These are phyloP conservation scores for Anguilla obscura DNA, from an alignment of 2,797 vertebrate genomes.

Conservation along the genomic window DNA sequence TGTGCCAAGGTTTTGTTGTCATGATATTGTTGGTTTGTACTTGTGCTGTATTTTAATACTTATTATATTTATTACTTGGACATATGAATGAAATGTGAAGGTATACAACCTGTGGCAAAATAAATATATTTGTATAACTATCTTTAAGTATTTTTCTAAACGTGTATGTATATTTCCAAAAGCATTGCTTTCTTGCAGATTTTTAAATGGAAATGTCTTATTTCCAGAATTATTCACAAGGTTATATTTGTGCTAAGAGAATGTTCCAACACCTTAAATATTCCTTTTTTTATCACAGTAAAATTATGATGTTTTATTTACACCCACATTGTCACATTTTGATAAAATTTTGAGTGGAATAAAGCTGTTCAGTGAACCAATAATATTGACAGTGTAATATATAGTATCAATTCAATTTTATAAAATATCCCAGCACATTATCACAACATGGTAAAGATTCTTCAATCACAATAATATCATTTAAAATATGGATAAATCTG, in stretches of 20 bases:
- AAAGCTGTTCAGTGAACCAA: not conserved
- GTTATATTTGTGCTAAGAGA: conserved; percentile 62
- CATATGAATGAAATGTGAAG: conserved; percentile 69
- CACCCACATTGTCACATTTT: not conserved
- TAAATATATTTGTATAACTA: conserved; percentile 86
- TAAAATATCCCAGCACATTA: conserved; percentile 5
- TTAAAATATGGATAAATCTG: conserved; percentile 36
- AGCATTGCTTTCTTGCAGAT: conserved; percentile 65
- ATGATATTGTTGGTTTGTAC: conserved; percentile 76
- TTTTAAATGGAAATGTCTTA: conserved; percentile 66
- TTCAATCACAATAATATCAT: not conserved
- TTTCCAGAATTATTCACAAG: conserved; percentile 67
- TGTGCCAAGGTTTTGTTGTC: conserved; percentile 71
- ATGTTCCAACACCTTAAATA: not conserved
- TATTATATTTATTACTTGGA: conserved; percentile 59
- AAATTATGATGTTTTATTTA: not conserved
- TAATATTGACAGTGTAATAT: not conserved
- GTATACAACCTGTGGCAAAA: conserved; percentile 78
- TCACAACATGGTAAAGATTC: not conserved
- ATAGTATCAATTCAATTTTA: not conserved
- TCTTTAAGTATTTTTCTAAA: conserved; percentile 85
- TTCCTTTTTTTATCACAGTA: conserved; percentile 16
- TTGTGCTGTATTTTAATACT: conserved; percentile 73
- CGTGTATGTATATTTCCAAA: conserved; percentile 75
- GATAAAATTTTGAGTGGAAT: not conserved